Conservation (phyloP, 2,888 invertebrate genomes). For the Melikaiella ostensackeni region DNA sequence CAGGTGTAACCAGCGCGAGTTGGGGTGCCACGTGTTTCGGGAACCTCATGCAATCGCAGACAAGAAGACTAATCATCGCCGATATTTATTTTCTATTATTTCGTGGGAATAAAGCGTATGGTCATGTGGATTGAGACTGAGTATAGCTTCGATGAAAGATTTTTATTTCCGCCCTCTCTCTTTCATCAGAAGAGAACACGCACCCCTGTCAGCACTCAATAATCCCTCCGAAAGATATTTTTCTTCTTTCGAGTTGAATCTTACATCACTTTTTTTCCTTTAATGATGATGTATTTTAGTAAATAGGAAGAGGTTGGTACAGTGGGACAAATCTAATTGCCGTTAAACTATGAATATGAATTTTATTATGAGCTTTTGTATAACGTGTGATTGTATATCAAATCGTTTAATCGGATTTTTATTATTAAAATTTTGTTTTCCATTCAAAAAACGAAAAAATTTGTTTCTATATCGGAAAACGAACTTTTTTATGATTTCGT, state of each 20-base stretch:
- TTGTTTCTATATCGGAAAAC: no score
- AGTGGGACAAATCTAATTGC: no score
- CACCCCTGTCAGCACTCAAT: conserved; percentile 37
- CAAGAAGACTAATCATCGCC: conserved; percentile 60
- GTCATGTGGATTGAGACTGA: conserved; percentile 42
- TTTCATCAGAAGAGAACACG: conserved; percentile 18
- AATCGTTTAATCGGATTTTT: no score
- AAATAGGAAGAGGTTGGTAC: no score
- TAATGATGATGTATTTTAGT: no score
- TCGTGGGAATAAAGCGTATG: conserved; percentile 66
- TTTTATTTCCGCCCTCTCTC: conserved; percentile 21
- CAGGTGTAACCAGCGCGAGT: conserved; percentile 14
- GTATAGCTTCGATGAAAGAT: conserved; percentile 31
- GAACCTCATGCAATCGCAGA: conserved; percentile 24
- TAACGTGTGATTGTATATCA: no score
- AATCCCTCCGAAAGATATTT: conserved; percentile 23
- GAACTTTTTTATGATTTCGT: no score
- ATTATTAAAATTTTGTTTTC: no score
- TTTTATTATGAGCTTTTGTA: no score
- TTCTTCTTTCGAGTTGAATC: background rate
- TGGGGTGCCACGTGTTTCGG: conserved; percentile 36
- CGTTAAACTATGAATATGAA: no score
- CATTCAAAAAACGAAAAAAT: no score
- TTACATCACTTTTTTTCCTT: background rate
- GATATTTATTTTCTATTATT: conserved; percentile 72